Conservation (phyloP, 2,888 invertebrate species). For the Melanchra persicariae region DNA sequence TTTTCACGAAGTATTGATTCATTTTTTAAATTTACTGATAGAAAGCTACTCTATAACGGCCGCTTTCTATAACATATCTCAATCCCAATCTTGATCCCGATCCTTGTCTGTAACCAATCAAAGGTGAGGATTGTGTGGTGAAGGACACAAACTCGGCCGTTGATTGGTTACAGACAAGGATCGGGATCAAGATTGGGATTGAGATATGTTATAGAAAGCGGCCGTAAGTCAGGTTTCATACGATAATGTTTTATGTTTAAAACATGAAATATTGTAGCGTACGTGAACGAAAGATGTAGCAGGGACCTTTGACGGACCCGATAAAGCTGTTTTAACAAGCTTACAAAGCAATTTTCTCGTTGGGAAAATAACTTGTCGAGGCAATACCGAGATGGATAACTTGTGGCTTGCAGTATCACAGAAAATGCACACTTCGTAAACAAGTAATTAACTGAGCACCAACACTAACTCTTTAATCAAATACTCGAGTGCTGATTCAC, state of each 20-base stretch:
- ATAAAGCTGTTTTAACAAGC: constrained; percentile 69
- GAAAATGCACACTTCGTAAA: constrained; percentile 35
- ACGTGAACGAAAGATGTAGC: constrained; percentile 37
- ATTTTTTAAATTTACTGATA: too few relatives aligned
- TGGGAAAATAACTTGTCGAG: constrained; percentile 60
- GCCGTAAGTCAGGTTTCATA: too few relatives aligned
- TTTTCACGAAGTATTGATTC: background rate
- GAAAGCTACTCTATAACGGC: too few relatives aligned
- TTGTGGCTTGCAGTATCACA: constrained; percentile 29
- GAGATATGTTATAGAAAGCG: too few relatives aligned
- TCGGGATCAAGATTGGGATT: too few relatives aligned
- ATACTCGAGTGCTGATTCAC: constrained; percentile 42
- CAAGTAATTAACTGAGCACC: constrained; percentile 29
- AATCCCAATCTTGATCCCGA: too few relatives aligned
- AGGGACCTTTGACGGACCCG: constrained; percentile 61
- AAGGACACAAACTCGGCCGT: too few relatives aligned
- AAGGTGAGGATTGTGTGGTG: too few relatives aligned
- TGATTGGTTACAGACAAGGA: too few relatives aligned
- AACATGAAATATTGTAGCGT: constrained; percentile 4
- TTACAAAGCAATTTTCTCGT: constrained; percentile 70
- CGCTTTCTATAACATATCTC: too few relatives aligned
- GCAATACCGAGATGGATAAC: constrained; percentile 47
- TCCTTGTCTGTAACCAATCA: too few relatives aligned
- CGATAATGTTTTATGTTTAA: background rate
- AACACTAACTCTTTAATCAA: constrained; percentile 20